Evolutionary conservation across 2,888 invertebrate genomes (phyloP), one percentile per base, ranked within the genome.

Genomic region (Griposia aprilina): DNA sequence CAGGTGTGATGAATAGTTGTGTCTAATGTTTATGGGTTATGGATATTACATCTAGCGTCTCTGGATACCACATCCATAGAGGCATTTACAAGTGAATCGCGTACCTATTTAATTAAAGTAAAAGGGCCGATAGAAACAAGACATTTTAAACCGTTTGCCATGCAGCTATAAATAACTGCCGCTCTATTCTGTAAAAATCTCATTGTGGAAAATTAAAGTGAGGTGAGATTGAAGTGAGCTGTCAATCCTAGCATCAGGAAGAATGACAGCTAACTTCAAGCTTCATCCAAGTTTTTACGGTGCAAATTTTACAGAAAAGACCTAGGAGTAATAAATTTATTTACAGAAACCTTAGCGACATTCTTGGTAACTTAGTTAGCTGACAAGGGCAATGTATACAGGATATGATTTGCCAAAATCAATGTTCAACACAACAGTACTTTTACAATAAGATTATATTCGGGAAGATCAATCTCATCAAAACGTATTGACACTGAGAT

Each of bases 1-100:
- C 60, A 50, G 23, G 23, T 45, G 45, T 55, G 55, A 57, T 74
- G 11, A 45, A 60, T 68, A 60, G n/a, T 63, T 10, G 52, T 75
- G 3, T 48, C 13, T 57, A n/a, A 65, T 60, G 17, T 41, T 41
- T 23, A 68, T 36, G 30, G 6, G 3, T 30, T 30, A 41, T 70
- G 70, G 48, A 57, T 74, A 36, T 2, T 6, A n/a, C 15, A 48
- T 36, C 13, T 36, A 3, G 23, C 10, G 2, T 68, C 0, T 68
- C 30, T 36, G 17, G 0, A 15, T 20, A n/a, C 5, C 6, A 30
- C 6, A 1, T 57, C 1, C 23, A 41, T 5, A 55, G 55, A 5
- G 7, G 20, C 8, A 17, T 41, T 10, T 0, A 57, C 15, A 68
- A 23, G 55, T n/a, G 1, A 0, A 55, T 48, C 4, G 3, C 17